These are phyloP conservation scores for Ophion ventricosus DNA, from an alignment of 2,888 invertebrate species.

Conservation along the genomic window DNA sequence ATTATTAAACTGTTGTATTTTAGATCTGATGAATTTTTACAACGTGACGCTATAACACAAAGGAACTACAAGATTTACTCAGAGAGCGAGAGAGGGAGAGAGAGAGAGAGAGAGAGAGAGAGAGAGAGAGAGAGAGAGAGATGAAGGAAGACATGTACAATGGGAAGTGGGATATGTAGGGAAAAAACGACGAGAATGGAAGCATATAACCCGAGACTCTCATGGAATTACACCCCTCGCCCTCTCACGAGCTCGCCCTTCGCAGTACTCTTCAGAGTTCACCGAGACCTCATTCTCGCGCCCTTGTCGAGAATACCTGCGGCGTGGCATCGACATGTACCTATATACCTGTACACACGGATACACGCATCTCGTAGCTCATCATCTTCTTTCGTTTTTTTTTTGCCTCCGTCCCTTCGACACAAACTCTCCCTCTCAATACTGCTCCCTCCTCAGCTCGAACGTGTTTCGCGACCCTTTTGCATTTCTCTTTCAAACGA, in stretches of 20 bases:
- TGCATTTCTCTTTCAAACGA: conserved; percentile 52
- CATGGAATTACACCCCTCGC: conserved; percentile 50
- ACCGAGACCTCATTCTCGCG: conserved; percentile 61
- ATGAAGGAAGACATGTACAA: conserved; percentile 2
- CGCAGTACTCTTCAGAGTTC: conserved; percentile 49
- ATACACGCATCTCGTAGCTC: conserved; percentile 6
- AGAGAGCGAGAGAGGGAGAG: too few species aligned
- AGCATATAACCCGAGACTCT: conserved; percentile 17
- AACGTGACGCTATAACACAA: too few species aligned
- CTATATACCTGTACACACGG: conserved; percentile 17
- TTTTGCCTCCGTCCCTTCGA: conserved; percentile 24
- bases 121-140: too few species aligned
- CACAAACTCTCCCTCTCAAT: conserved; percentile 57
- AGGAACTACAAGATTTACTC: too few species aligned
- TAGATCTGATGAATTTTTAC: too few species aligned
- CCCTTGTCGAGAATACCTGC: conserved; percentile 56
- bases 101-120: too few species aligned
- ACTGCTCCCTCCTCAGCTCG: conserved; percentile 31
- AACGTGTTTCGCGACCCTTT: conserved; percentile 46
- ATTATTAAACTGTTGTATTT: too few species aligned
- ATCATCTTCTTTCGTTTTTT: conserved; percentile 30
- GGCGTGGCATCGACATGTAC: conserved; percentile 4
- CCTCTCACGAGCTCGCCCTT: conserved; percentile 60
- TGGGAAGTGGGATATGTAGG: not conserved
- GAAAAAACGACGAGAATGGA: conserved; percentile 9